Conservation (phyloP, 2,888 invertebrate species). For the Diarsia brunnea region DNA sequence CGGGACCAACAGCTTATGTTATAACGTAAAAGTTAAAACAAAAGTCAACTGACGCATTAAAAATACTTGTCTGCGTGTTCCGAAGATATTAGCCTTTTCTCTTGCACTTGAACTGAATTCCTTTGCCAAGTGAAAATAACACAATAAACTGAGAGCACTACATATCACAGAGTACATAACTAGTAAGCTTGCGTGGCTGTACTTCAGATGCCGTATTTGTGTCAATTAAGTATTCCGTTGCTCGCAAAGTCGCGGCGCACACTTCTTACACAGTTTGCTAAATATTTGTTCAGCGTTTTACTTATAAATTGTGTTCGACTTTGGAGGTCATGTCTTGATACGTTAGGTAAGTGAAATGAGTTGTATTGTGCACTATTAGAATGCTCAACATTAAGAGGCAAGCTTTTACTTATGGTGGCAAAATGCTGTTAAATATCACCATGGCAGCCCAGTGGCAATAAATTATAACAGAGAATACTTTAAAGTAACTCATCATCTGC, state of each 20-base stretch:
- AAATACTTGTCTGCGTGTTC: not conserved
- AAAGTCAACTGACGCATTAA: not conserved
- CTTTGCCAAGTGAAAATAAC: slow-evolving; percentile 28
- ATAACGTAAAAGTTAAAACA: not conserved
- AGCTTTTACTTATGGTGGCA: not conserved
- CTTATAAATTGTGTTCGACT: slow-evolving; percentile 8
- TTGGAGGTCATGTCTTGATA: not conserved
- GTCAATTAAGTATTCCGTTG: slow-evolving; percentile 55
- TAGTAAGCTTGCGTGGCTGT: slow-evolving; percentile 34
- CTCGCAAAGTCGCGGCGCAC: slow-evolving; percentile 18
- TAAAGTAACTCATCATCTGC: not conserved
- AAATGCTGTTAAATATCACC: not conserved
- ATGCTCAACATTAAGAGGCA: not conserved
- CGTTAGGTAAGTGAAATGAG: not conserved
- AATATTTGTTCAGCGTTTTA: slow-evolving; percentile 40
- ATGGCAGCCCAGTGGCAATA: not conserved
- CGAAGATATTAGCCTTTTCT: not conserved
- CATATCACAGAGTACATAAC: slow-evolving; percentile 16
- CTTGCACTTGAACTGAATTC: slow-evolving; percentile 5
- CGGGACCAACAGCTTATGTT: too few species aligned
- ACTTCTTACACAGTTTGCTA: slow-evolving; percentile 30
- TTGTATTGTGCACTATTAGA: not conserved
- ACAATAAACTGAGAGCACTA: slow-evolving; percentile 15
- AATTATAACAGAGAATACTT: not conserved
- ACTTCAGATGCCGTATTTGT: slow-evolving; percentile 47